These are phyloP conservation scores for Leptonema lineaticorne DNA, from an alignment of 1,140 invertebrate species.

Conservation along the genomic window DNA sequence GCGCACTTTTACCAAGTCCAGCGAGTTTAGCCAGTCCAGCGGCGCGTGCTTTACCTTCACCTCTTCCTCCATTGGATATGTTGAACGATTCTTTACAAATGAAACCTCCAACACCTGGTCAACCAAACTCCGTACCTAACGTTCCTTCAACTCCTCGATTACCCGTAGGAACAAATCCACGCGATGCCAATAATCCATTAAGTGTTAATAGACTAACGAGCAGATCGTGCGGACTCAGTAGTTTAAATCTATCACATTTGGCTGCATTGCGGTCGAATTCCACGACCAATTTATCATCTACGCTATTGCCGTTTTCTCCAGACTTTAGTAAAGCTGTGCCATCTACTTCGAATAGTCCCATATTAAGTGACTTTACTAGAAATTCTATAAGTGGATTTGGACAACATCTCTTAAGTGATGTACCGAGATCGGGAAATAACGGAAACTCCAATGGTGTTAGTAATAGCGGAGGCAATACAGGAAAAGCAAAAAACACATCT, in stretches of 20 bases:
- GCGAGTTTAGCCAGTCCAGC: conserved; percentile 69
- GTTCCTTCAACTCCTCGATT: conserved; percentile 63
- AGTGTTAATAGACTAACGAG: conserved; percentile 85
- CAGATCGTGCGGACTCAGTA: conserved; percentile 37
- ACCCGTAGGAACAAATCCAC: conserved; percentile 85
- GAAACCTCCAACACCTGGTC: conserved; percentile 54
- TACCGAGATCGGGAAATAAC: conserved; percentile 29
- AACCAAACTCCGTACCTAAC: conserved; percentile 46
- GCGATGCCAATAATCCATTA: conserved; percentile 87
- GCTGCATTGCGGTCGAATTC: conserved; percentile 28
- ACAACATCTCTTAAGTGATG: conserved; percentile 48
- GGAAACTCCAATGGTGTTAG: conserved; percentile 26
- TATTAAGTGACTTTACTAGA: conserved; percentile 23
- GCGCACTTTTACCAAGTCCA: conserved; percentile 65
- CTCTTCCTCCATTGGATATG: conserved; percentile 27
- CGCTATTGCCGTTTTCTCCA: conserved; percentile 27
- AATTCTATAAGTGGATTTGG: conserved; percentile 24
- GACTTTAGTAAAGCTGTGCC: conserved; percentile 33
- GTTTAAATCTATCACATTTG: conserved; percentile 29
- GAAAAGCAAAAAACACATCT: conserved; percentile 44
- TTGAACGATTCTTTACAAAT: conserved; percentile 33
- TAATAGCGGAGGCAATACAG: conserved; percentile 32
- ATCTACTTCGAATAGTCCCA: conserved; percentile 28
- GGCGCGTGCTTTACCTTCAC: conserved; percentile 29
- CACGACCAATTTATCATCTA: conserved; percentile 4